Evolutionary conservation across 2,888 invertebrate species (phyloP), one percentile per base, ranked within the genome.

Genomic region (Agrotis ipsilon): DNA sequence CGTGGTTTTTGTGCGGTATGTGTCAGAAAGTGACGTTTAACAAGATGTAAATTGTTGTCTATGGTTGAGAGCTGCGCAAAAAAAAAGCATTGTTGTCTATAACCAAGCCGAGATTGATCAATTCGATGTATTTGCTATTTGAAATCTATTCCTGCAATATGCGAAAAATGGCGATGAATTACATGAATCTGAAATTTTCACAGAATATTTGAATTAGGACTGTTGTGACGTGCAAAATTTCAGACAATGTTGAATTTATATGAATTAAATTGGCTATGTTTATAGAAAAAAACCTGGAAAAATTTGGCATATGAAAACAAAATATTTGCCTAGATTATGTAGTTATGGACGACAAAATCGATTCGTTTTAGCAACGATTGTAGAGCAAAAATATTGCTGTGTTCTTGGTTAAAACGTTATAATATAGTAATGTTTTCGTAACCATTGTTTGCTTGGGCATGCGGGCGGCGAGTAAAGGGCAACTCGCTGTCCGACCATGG

Each of bases 1-100:
- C 66, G 63, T 68, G 49, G 46, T 72, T 82, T 78, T 82, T 75
- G 58, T 73, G 18, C 58, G 3, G n/a, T 75, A 72, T 63, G 77
- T 78, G 61, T 75, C 66, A 68, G 54, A 66, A n/a, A 69, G 27
- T 80, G 69, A 80, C 67, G 67, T 81, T 43, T 62, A 69, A 62
- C 54, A 68, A 78, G 65, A 55, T 16, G 54, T 52, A 52, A 66
- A 52, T 72, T 67, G 48, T 76, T 66, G 63, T 62, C 76, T 76
- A 76, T 69, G 54, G 57, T 45, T 46, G 45, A 6, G 46, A 60
- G 13, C 11, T 21, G n/a, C 6, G 57, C 67, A 71, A 80, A 79
- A 79, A 66, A 48, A 19, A n/a, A n/a, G n/a, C n/a, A n/a, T 62
- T 68, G 21, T 18, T 54, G 39, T 46, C 14, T 14, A 0, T 46